A percentile compares a stretch with the other conserved stretches of the same genome.
These are phyloP conservation scores for Channa maculata DNA, from an alignment of 2,113 vertebrate genomes.

Conservation along the genomic window DNA sequence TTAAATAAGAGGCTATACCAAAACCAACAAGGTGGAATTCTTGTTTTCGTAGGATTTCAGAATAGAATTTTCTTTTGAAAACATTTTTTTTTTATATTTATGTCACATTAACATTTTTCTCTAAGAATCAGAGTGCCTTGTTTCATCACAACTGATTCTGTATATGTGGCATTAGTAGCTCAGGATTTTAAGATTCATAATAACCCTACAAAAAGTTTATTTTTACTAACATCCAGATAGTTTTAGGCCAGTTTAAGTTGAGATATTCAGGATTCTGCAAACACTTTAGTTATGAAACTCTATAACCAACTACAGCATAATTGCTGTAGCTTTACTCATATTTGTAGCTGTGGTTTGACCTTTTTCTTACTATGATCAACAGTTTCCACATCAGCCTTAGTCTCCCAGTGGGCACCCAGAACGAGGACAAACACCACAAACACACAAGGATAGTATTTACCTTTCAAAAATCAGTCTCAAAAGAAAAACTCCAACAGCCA, in stretches of 20 bases:
- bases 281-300: too few relatives aligned
- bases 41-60: background rate
- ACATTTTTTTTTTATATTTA: background rate
- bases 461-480: constrained; percentile 75
- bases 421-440: background rate
- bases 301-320: background rate
- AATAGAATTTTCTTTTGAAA: background rate
- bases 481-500: constrained; percentile 66
- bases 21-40: too few relatives aligned
- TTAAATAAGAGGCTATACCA: too few relatives aligned
- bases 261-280: too few relatives aligned
- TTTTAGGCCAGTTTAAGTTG: too few relatives aligned
- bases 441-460: constrained; percentile 36
- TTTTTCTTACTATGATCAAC: background rate
- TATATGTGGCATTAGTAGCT: too few relatives aligned
- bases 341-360: background rate
- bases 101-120: background rate
- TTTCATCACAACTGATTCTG: too few relatives aligned
- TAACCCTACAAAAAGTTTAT: too few relatives aligned
- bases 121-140: too few relatives aligned
- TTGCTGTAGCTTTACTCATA: background rate
- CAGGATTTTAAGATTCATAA: too few relatives aligned
- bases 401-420: background rate
- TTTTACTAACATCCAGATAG: too few relatives aligned
- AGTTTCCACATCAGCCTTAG: background rate